Conservation (phyloP, 2,113 vertebrate genomes). For the Cyanoramphus novaezelandiae region DNA sequence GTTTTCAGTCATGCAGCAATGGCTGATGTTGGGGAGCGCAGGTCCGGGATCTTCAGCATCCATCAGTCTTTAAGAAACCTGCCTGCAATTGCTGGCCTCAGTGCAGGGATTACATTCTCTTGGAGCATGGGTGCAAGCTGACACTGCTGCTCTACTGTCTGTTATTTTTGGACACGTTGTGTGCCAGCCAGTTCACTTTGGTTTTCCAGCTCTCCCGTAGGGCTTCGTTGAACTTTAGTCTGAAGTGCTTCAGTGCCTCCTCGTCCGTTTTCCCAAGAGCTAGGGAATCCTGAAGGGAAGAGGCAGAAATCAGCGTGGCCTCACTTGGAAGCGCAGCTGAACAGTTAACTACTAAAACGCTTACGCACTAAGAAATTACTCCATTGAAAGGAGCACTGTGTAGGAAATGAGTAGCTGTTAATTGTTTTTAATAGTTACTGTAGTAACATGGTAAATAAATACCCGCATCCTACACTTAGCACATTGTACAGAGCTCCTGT, state of each 20-base stretch:
- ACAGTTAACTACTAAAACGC: not conserved
- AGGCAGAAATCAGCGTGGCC: not conserved
- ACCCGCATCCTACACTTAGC: not conserved
- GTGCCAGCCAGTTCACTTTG: constrained; percentile 99
- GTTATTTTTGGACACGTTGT: constrained; percentile 96
- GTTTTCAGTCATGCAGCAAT: not conserved
- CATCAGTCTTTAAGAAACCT: not conserved
- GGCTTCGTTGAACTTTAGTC: constrained; percentile 96
- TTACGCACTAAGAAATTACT: not conserved
- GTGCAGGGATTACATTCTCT: not conserved
- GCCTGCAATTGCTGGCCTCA: not conserved
- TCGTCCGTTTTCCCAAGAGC: constrained; percentile 93
- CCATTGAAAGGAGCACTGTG: not conserved
- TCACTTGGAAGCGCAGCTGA: not conserved
- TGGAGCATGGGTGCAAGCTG: not conserved
- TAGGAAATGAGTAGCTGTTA: not conserved
- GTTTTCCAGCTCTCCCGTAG: constrained; percentile 98
- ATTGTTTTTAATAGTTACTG: not conserved
- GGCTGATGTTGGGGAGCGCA: not conserved
- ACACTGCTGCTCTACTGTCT: constrained; percentile 72
- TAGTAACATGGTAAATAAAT: not conserved
- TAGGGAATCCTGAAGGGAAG: constrained; percentile 85
- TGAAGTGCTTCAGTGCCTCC: constrained; percentile 95
- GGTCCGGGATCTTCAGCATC: not conserved
- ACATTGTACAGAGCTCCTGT: not conserved